A percentile compares a stretch with the other conserved stretches of the same genome.
Conservation (phyloP, 1,140 invertebrate species). For the Lepidotrigona ventralis region DNA sequence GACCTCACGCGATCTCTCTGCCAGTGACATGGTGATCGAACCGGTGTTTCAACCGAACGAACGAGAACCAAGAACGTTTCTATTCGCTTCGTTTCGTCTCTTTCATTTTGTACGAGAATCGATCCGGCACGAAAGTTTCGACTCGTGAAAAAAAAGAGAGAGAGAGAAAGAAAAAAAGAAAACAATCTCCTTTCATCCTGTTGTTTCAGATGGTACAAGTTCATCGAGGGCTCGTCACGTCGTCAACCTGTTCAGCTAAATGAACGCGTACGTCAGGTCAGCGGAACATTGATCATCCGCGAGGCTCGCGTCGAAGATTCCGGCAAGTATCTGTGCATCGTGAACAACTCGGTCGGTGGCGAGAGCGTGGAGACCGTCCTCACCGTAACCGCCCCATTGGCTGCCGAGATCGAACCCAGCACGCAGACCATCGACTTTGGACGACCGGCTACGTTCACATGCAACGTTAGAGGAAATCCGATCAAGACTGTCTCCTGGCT, state of each 20-base stretch:
- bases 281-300: conserved; percentile 94
- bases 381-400: conserved; percentile 94
- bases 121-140: conserved; percentile 7
- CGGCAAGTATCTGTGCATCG: conserved; percentile 96
- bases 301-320: conserved; percentile 95
- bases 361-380: conserved; percentile 95
- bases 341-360: conserved; percentile 95
- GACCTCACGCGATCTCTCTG: neutral
- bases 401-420: conserved; percentile 92
- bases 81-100: conserved; percentile 16
- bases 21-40: neutral
- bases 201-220: conserved; percentile 95
- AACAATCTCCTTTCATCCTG: conserved; percentile 40
- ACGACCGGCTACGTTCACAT: conserved; percentile 92
- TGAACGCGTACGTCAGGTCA: conserved; percentile 95
- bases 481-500: conserved; percentile 94
- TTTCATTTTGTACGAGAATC: conserved; percentile 1
- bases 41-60: neutral
- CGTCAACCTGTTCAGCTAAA: conserved; percentile 92
- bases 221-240: conserved; percentile 90
- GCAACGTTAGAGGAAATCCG: conserved; percentile 94
- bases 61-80: conserved; percentile 2
- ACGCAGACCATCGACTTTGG: conserved; percentile 96
- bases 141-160: neutral
- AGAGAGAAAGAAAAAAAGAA: neutral